phyloP scores from a whole-genome alignment of 2,113 vertebrate species.

The Rhodinocichla rosea region DNA sequence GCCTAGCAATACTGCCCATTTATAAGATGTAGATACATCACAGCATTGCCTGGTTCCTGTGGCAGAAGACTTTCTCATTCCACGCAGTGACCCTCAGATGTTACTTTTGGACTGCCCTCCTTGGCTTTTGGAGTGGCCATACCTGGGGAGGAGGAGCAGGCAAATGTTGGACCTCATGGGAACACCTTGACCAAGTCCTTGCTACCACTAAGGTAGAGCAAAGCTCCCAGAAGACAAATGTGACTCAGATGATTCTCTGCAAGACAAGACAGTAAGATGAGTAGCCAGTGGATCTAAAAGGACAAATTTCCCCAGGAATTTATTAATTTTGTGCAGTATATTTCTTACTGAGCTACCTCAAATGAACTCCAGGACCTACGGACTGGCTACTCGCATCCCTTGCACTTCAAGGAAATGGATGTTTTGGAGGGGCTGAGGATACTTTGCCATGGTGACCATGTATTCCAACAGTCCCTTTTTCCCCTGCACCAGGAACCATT shows the following conservation, averaged over 20 bases:
- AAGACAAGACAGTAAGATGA: neutral
- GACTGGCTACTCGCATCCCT: neutral
- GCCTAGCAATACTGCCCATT: neutral
- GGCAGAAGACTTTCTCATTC: neutral
- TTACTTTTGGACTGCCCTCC: neutral
- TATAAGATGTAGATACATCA: neutral
- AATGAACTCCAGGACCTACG: neutral
- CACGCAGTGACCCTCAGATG: neutral
- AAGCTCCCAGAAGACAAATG: neutral
- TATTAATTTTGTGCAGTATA: neutral
- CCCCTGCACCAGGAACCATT: neutral
- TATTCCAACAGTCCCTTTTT: neutral
- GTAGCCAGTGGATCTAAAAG: neutral
- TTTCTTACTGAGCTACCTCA: neutral
- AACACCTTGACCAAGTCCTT: neutral
- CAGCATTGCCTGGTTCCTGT: neutral
- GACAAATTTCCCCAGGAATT: neutral
- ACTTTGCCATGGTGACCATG: fast-evolving
- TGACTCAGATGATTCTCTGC: neutral
- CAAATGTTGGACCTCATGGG: neutral
- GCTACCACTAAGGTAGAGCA: neutral
- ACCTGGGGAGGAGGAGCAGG: neutral
- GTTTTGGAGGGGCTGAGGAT: neutral
- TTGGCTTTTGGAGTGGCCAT: neutral
- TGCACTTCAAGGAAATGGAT: neutral